Evolutionary conservation across 2,888 invertebrate species (phyloP), one percentile per base, ranked within the genome.

Genomic region (Ceratothoa steindachneri): DNA sequence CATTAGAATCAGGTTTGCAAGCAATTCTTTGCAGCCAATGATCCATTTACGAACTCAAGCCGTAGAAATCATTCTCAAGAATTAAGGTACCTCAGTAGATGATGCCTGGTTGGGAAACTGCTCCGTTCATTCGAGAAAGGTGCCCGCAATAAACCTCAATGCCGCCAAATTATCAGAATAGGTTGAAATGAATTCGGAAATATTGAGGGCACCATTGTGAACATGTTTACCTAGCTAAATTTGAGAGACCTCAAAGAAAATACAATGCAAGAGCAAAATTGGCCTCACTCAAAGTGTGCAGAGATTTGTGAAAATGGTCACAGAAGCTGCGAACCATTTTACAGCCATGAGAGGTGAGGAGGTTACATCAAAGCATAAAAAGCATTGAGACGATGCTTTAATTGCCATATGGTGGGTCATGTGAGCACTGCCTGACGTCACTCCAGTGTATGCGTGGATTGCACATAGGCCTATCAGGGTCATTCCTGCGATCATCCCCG

Each of bases 31-130:
- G n/a, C 2, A 51, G 52, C 1, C 3, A 51, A 51, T 51, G 52
- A n/a, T 51, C 3, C 15, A 51, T 24, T 24, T 30, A 24, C 15
- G 31, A n/a, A 19, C 30, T 30, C 1, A 7, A 19, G 68, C 31
- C 1, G 68, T 30, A 7, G 24, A 2, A n/a, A 68, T 68, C 30
- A 30, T 68, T 68, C 29, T 68, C n/a, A 31, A 68, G 68, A 68
- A 29, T 68, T 68, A 68, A n/a, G 41, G 31, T 1, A 31, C 7
- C 22, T 24, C 31, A 29, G 30, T 29, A 24, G 68, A 29, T 24
- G 29, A n/a, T n/a, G n/a, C 24, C 29, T 4, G 24, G 30, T n/a
- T 29, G 29, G 29, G 31, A 31, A 30, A 31, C 29, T 31, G n/a
- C n/a, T 68, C 22, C 30, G 24, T 68, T 31, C n/a, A 22, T 30